Base-by-base conservation (phyloP, 2,113 vertebrate species). In the Chionis minor region DNA sequence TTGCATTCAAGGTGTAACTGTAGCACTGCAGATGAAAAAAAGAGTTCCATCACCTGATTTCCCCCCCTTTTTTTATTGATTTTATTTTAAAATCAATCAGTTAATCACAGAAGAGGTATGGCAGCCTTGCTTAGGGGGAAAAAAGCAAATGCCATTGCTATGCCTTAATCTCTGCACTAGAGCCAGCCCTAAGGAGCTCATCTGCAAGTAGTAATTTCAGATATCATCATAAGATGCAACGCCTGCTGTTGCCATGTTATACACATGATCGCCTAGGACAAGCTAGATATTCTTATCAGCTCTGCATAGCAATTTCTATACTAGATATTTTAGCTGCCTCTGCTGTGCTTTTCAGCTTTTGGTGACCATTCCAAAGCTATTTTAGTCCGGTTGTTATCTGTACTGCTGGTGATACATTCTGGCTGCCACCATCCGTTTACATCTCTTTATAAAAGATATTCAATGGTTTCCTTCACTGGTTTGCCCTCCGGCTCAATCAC, bases 331-430 rank as follows among this genome's bases (percentile, higher is more conserved):
- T 65, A 90, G 85, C 94, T 95, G 70, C 51, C 75, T 91, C 44
- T 79, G 55, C 78, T 88, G 72, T 0, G 21, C 83, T 90, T 89
- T 96, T 67, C 69, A 97, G 92, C 52, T 86, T 94, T 91, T 67
- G 63, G 92, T 92, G 74, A 90, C 91, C 92, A 89, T 89, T 93
- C 81, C 84, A 96, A 95, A 94, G 88, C 78, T 97, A 95, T 94
- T 97, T 97, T 49, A 82, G 93, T 62, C 35, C 86, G 87, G 82
- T 52, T 96, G 89, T 87, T 95, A 94, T 63, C 93, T 79, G 52
- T 30, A 49, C 40, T 95, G 56, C 91, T 83, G 84, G 66, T 65
- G 80, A 92, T 66, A 96, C 0, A 8, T 72, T 90, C 75, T 81
- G 95, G 77, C 91, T 95, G 47, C 45, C 90, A 80, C 96, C 81